Evolutionary conservation across 2,113 vertebrate species (phyloP).

Genomic region (Cryptomyrus ogoouensis): DNA sequence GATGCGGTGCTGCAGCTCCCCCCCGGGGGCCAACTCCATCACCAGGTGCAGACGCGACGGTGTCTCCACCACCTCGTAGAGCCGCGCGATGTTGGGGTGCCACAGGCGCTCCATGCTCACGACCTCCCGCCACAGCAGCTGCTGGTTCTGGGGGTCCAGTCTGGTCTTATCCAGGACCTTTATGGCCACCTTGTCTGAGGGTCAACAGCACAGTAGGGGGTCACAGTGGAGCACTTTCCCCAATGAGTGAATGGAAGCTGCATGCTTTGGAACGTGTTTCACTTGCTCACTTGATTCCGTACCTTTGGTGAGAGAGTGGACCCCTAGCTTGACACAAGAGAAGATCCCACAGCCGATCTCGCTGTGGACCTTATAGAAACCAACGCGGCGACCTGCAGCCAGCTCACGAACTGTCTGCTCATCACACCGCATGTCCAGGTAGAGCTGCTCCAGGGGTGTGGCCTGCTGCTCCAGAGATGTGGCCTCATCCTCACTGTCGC

Average conservation of each 20-base stretch:
- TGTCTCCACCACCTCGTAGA: slow-evolving; percentile 89
- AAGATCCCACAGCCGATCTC: slow-evolving; percentile 92
- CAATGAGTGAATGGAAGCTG: background rate
- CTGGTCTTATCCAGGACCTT: slow-evolving; percentile 89
- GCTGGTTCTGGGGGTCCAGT: slow-evolving; percentile 76
- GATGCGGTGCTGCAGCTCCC: slow-evolving; percentile 84
- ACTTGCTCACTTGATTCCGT: slow-evolving; percentile 13
- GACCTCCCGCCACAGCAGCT: slow-evolving; percentile 80
- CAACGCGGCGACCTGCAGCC: slow-evolving; percentile 80
- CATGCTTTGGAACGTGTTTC: background rate
- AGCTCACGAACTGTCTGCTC: slow-evolving; percentile 82
- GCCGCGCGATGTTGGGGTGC: slow-evolving; percentile 83
- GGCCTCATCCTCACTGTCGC: slow-evolving; percentile 40
- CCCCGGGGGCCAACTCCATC: slow-evolving; percentile 87
- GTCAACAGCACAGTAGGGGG: background rate
- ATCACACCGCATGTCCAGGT: slow-evolving; percentile 74
- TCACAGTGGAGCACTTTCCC: background rate
- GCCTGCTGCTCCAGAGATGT: slow-evolving; percentile 45
- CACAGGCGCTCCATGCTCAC: slow-evolving; percentile 84
- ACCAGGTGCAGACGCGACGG: slow-evolving; percentile 81
- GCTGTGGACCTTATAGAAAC: slow-evolving; percentile 85
- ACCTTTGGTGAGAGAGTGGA: slow-evolving; percentile 90
- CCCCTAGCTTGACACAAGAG: slow-evolving; percentile 87
- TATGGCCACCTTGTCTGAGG: slow-evolving; percentile 89
- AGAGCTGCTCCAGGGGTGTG: slow-evolving; percentile 81